Evolutionary conservation across 1,140 invertebrate species (phyloP), one percentile per base, ranked within the genome.

Genomic region (Drosophila littoralis): DNA sequence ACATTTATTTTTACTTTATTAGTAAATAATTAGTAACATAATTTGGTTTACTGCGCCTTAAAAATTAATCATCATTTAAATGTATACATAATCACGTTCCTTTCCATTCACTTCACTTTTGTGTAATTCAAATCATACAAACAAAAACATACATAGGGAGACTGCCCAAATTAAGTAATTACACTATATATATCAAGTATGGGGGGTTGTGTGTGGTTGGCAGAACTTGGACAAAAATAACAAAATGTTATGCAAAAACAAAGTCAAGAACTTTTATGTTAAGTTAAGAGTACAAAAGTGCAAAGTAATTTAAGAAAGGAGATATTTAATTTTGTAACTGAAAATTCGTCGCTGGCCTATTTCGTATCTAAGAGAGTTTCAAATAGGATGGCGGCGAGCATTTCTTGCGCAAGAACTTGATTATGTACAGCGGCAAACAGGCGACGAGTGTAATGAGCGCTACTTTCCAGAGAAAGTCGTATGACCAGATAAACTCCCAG

Each of bases 401-500:
- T 91, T 98, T 98, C 78, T 98, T 96, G 76, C 98, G 95, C 80
- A 99, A 94, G 92, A 98, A 97, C 93, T 99, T 99, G 43, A 99
- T 94, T 75, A 99, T 96, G 93, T 99, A 99, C 6, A 99, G 94
- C 6, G 99, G 99, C 80, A 99, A 94, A 93, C 98, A 99, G 57
- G 98, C 98, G 51, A 99, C 95, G 33, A 98, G 92, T 0, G 99
- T 99, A 76, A 99, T 99, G 1, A 97, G 95, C 32, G 96, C 93
- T 32, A 99, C 98, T 93, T 99, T 99, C 97, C 98, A 99, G 51
- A 99, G 94, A 93, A 99, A 99, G 90, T 97, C 96, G 90, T 94
- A 95, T 0, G 98, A 98, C 93, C 96, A 95, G 68, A 99, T 97
- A 92, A 99, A 99, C 82, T 97, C 96, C 17, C 96, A 95, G 95